A percentile compares a stretch with the other conserved stretches of the same genome.
phyloP scores from a whole-genome alignment of 2,797 vertebrate species.

The Ctenopoma multispine region DNA sequence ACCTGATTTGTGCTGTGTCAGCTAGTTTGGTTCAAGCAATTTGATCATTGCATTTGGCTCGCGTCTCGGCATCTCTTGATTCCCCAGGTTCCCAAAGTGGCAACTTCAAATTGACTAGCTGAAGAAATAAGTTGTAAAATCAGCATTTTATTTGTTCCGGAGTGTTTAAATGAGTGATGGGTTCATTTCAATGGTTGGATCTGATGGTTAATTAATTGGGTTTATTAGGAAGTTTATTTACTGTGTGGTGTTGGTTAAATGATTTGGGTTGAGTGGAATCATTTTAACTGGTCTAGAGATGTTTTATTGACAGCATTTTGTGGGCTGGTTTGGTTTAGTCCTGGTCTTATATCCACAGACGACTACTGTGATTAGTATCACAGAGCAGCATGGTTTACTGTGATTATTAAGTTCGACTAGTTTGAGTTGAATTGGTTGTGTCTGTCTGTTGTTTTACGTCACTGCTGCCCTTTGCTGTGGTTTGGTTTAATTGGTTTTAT shows the following conservation, averaged over 20 bases:
- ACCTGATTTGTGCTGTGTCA: no score
- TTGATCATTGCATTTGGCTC: no score
- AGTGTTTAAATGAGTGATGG: no score
- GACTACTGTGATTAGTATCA: slow-evolving; percentile 20
- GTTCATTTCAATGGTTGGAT: no score
- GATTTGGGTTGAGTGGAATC: not conserved
- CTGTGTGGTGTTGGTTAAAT: not conserved
- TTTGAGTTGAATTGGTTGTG: slow-evolving; percentile 34
- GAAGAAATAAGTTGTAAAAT: no score
- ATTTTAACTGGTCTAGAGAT: not conserved
- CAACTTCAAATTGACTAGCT: no score
- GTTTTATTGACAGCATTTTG: not conserved
- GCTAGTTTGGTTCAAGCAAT: no score
- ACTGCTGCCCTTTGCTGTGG: slow-evolving; percentile 22
- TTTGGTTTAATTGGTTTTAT: slow-evolving; percentile 36
- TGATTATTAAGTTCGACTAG: slow-evolving; percentile 1
- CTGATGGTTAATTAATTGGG: not conserved
- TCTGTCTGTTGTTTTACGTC: slow-evolving; percentile 11
- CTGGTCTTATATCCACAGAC: not conserved
- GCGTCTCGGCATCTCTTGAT: no score
- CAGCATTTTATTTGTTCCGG: no score
- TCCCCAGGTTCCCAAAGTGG: no score
- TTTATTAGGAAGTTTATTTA: not conserved
- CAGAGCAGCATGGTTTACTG: not conserved
- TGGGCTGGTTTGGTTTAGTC: not conserved